Evolutionary conservation across 30 jellyfish, hydroid and myxozoan genomes (phyloP).

Genomic region (Kudoa iwatai): DNA sequence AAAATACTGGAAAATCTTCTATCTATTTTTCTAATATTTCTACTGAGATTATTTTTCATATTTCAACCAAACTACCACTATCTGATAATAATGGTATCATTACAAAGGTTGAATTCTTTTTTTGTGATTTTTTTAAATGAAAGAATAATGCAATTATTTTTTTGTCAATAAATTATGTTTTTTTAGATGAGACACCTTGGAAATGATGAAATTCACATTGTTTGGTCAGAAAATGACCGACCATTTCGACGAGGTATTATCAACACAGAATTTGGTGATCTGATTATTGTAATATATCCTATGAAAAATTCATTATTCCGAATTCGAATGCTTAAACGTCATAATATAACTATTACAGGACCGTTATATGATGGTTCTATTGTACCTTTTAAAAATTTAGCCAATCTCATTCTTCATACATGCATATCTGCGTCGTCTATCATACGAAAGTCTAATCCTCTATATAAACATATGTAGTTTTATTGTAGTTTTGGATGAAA

Average conservation of each 20-base stretch:
- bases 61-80: constrained; percentile 54
- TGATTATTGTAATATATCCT: constrained; percentile 34
- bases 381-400: constrained; percentile 16
- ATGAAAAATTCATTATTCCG: constrained; percentile 13
- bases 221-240: constrained; percentile 69
- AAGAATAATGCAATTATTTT: too few relatives aligned
- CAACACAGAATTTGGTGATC: constrained; percentile 80
- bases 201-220: constrained; percentile 73
- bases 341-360: constrained; percentile 44
- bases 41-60: constrained; percentile 41
- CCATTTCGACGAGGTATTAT: constrained; percentile 75
- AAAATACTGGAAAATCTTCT: constrained; percentile 33
- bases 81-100: constrained; percentile 4
- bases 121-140: too few relatives aligned
- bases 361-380: constrained; percentile 89
- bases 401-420: constrained; percentile 25
- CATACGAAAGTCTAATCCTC: not conserved
- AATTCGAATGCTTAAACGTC: constrained; percentile 21
- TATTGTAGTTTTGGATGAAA: too few relatives aligned
- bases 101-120: too few relatives aligned
- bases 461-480: not conserved
- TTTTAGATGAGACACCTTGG: constrained; percentile 81
- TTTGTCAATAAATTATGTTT: too few relatives aligned
- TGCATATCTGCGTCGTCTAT: constrained; percentile 36
- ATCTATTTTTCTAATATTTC: constrained; percentile 50